Evolutionary conservation across 2,113 vertebrate genomes (phyloP), one percentile per base, ranked within the genome.

Genomic region (Poeciliopsis prolifica): DNA sequence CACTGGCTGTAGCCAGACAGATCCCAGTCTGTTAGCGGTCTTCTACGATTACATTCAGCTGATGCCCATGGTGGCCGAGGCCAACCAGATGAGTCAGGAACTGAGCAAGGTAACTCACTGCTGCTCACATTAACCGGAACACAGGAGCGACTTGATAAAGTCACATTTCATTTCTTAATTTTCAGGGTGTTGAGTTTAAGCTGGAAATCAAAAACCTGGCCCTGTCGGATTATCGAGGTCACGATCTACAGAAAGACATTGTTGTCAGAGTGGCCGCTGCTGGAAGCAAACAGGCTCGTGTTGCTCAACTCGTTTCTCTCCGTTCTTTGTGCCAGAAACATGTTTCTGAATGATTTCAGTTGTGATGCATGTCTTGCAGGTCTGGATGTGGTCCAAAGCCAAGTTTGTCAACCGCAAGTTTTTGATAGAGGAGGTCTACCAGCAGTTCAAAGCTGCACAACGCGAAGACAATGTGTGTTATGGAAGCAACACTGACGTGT

Each of bases 341-440:
- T 7, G 2, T 29, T 65, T 14, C 37, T 19, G 14, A 19, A 42
- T 14, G 28, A 44, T 54, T 28, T 58, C 2, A 63, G 28, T 14
- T 62, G 4, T 0, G 24, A 15, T 0, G 5, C 82, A 29, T 35
- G 33, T 26, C 83, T 75, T 76, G 4, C 77, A 98, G 96, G 96
- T 97, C 1, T 98, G 96, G 96, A 81, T 96, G 22, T 97, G 96
- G 96, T 97, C 96, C 66, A 96, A 96, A 88, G 89, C 93, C 61
- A 98, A 97, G 91, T 97, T 97, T 80, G 93, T 97, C 63, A 96
- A 97, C 70, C 95, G 96, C 61, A 98, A 97, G 83, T 97, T 95
- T 87, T 92, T 97, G 26, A 98, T 97, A 95, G 96, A 97, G 73
- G 96, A 97, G 35, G 74, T 95, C 51, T 97, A 97, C 85, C 95